These are phyloP conservation scores for Dromococcyx pavoninus DNA, from an alignment of 2,797 vertebrate genomes.

Conservation along the genomic window DNA sequence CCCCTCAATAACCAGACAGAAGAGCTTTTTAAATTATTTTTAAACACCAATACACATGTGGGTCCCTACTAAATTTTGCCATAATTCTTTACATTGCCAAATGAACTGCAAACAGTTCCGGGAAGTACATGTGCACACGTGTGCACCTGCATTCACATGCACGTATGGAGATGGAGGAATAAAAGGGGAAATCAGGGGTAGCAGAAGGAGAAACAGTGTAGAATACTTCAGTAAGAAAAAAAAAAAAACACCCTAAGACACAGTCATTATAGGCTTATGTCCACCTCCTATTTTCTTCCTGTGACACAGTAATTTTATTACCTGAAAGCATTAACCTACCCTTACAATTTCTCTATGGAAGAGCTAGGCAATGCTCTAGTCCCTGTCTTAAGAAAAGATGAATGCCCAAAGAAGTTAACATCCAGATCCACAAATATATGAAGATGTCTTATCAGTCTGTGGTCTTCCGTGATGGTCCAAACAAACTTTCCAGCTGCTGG, in stretches of 20 bases:
- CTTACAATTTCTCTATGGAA: not conserved
- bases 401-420: not conserved
- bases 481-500: not conserved
- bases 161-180: not conserved
- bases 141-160: not conserved
- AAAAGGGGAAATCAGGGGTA: not conserved
- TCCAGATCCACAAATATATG: fast-evolving
- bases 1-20: not conserved
- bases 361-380: not conserved
- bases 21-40: not conserved
- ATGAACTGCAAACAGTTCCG: not conserved
- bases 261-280: not conserved
- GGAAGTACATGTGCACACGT: not conserved
- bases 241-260: not conserved
- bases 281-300: not conserved
- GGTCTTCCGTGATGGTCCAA: not conserved
- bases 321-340: not conserved
- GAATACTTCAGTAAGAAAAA: not conserved
- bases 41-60: not conserved
- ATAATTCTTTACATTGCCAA: not conserved
- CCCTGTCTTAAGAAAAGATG: not conserved
- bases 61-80: not conserved
- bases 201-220: not conserved
- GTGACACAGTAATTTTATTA: not conserved
- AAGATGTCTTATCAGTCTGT: not conserved